Evolutionary conservation across 2,113 vertebrate species (phyloP).

Genomic region (Naja naja): DNA sequence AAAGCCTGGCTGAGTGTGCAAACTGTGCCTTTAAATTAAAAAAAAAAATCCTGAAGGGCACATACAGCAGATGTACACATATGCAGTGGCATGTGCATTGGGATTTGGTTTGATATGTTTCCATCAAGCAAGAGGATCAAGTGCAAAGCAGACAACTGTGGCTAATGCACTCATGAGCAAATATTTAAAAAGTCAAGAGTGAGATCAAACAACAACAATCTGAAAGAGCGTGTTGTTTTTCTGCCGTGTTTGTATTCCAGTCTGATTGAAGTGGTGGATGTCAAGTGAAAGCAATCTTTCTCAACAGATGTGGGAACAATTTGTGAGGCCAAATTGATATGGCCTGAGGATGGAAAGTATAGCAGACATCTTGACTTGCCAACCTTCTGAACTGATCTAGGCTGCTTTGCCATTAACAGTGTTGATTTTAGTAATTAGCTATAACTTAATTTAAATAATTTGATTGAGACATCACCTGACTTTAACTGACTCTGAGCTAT

Average conservation of each 20-base stretch:
- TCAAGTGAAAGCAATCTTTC: not conserved
- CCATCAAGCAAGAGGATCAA: conserved; percentile 47
- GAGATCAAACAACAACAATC: conserved; percentile 22
- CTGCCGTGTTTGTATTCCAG: conserved; percentile 4
- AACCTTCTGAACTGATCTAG: not conserved
- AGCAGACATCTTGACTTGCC: not conserved
- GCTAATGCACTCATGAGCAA: conserved; percentile 49
- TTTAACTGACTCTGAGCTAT: not conserved
- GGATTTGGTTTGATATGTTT: conserved; percentile 29
- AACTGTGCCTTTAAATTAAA: conserved; percentile 61
- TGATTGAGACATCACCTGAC: not conserved
- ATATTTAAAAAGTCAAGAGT: conserved; percentile 34
- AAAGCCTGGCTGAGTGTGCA: conserved; percentile 47
- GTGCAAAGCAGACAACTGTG: conserved; percentile 48
- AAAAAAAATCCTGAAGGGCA: conserved; percentile 50
- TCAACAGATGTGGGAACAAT: not conserved
- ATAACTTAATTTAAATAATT: not conserved
- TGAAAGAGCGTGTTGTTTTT: conserved; percentile 34
- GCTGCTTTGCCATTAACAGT: not conserved
- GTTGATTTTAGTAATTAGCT: not conserved
- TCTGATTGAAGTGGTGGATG: not conserved
- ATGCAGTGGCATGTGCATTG: conserved; percentile 29
- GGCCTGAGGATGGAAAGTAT: not conserved
- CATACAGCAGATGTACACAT: conserved; percentile 39
- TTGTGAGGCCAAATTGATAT: not conserved